Percentiles rank a stretch among this genome's conserved stretches.
These are phyloP conservation scores for Drosophila serrata DNA, from an alignment of 1,140 invertebrate genomes.

Conservation along the genomic window DNA sequence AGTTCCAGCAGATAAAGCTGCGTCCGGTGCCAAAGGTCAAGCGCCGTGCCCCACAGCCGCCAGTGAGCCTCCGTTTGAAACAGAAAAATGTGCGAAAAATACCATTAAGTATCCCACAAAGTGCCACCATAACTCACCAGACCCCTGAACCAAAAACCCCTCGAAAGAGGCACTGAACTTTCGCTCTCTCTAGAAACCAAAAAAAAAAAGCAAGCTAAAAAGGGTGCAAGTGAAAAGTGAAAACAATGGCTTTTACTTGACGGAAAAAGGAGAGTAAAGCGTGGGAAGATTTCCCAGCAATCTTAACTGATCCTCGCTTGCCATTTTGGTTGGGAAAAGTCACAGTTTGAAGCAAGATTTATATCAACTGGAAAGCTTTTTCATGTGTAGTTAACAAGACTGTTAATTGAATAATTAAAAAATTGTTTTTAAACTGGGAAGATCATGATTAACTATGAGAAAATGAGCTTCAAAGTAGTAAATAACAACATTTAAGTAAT, in stretches of 20 bases:
- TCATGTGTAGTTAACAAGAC: not conserved
- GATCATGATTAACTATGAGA: no score
- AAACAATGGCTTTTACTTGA: conserved; percentile 26
- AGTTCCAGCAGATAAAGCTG: conserved; percentile 80
- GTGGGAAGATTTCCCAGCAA: conserved; percentile 31
- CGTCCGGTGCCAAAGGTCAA: conserved; percentile 79
- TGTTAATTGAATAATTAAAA: not conserved
- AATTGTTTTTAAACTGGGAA: not conserved
- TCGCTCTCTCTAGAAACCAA: conserved; percentile 24
- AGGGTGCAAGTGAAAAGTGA: conserved; percentile 35
- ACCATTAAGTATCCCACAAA: conserved; percentile 25
- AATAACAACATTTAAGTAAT: no score
- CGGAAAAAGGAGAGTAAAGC: conserved; percentile 24
- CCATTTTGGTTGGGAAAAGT: not conserved
- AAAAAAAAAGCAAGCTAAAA: not conserved
- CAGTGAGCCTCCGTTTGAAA: conserved; percentile 50
- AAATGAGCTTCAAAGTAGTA: not conserved
- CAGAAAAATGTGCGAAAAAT: conserved; percentile 67
- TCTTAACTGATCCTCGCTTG: conserved; percentile 16
- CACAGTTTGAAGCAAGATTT: not conserved
- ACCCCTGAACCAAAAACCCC: conserved; percentile 2
- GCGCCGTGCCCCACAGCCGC: conserved; percentile 72
- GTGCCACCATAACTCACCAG: conserved; percentile 5
- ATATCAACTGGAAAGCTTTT: not conserved
- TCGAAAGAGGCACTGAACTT: conserved; percentile 22